Percentiles rank a stretch among this genome's conserved stretches.
phyloP scores from a whole-genome alignment of 2,113 vertebrate genomes.

The Caloenas nicobarica region DNA sequence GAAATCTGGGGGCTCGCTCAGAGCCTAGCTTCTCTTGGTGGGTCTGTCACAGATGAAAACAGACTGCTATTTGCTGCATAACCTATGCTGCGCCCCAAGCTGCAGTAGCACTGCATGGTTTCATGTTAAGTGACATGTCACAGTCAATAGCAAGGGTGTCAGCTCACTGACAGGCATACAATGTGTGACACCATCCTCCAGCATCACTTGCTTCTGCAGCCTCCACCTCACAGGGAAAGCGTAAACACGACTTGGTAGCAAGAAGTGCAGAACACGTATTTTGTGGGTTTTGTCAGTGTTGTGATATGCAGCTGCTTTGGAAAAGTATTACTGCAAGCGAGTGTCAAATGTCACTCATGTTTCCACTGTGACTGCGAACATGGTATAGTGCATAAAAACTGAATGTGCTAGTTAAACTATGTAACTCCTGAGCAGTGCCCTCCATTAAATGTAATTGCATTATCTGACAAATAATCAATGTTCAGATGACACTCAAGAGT shows the following conservation, averaged over 20 bases:
- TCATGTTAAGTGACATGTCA: constrained; percentile 30
- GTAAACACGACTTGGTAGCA: not conserved
- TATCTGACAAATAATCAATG: constrained; percentile 76
- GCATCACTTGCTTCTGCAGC: not conserved
- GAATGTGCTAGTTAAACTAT: constrained; percentile 54
- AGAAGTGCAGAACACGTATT: not conserved
- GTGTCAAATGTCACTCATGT: constrained; percentile 41
- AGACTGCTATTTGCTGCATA: not conserved
- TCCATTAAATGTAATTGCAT: constrained; percentile 75
- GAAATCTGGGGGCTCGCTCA: not conserved
- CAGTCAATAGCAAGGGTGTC: not conserved
- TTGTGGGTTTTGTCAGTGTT: constrained; percentile 2
- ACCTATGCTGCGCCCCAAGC: not conserved
- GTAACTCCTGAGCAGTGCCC: constrained; percentile 63
- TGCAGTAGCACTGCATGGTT: not conserved
- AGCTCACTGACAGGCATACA: constrained; percentile 27
- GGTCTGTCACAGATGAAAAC: not conserved
- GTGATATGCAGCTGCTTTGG: not conserved
- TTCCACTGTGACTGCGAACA: not conserved
- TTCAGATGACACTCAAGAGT: constrained; percentile 71
- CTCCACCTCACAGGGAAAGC: not conserved
- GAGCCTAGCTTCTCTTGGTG: not conserved
- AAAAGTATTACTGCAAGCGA: not conserved
- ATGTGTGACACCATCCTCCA: not conserved
- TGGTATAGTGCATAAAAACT: constrained; percentile 51